Percentiles rank a stretch among this genome's conserved stretches.
phyloP scores from a whole-genome alignment of 2,888 invertebrate genomes.

The Chelonus formosanus region DNA sequence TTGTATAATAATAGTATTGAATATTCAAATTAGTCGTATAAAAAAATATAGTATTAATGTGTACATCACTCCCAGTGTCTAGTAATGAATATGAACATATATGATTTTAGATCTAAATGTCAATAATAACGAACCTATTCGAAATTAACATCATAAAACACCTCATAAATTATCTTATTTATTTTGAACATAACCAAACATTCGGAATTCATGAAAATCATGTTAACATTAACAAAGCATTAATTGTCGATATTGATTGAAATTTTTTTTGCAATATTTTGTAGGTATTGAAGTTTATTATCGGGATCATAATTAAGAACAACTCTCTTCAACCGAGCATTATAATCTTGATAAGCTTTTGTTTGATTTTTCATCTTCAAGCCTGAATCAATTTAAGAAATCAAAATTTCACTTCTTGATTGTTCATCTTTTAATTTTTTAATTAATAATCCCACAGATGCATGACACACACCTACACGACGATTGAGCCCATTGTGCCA shows the following conservation, averaged over 20 bases:
- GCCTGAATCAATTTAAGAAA: neutral
- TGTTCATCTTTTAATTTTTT: neutral
- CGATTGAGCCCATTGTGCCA: slow-evolving; percentile 4
- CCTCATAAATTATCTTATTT: too few species aligned
- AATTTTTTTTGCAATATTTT: neutral
- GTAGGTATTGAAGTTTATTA: neutral
- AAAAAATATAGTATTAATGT: too few species aligned
- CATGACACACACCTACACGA: neutral
- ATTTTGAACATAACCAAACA: too few species aligned
- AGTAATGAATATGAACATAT: too few species aligned
- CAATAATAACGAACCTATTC: too few species aligned
- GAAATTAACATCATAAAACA: too few species aligned
- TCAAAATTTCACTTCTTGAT: neutral
- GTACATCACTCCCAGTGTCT: too few species aligned
- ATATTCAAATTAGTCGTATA: too few species aligned
- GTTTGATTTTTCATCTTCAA: neutral
- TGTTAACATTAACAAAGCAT: neutral
- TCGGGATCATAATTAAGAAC: neutral
- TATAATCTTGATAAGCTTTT: slow-evolving; percentile 5
- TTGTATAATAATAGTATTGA: too few species aligned
- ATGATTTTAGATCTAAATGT: too few species aligned
- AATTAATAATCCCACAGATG: neutral
- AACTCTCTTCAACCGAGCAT: neutral
- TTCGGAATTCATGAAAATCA: too few species aligned
- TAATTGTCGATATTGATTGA: neutral